Conservation (phyloP, 2,797 vertebrate genomes). For the Danio choprae region DNA sequence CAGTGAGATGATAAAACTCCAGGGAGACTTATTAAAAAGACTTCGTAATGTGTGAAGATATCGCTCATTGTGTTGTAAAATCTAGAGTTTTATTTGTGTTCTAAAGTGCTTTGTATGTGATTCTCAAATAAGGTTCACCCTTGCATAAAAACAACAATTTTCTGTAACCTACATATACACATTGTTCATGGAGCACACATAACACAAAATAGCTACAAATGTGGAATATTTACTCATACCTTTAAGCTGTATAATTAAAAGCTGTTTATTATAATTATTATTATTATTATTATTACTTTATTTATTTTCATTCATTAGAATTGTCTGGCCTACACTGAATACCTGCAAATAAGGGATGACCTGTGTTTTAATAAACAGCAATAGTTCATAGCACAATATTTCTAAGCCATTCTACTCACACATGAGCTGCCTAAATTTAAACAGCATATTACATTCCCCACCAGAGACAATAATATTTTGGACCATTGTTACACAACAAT, state of each 20-base stretch:
- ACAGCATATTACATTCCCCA: no score
- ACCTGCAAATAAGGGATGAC: constrained; percentile 53
- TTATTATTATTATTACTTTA: constrained; percentile 67
- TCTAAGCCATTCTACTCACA: no score
- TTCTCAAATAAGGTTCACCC: constrained; percentile 60
- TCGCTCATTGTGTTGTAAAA: constrained; percentile 17
- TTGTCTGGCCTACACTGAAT: constrained; percentile 58
- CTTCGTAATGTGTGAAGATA: constrained; percentile 62
- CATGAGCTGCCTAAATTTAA: no score
- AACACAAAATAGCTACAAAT: not conserved
- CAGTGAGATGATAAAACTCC: constrained; percentile 55
- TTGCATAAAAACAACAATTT: constrained; percentile 26
- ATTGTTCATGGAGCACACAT: not conserved
- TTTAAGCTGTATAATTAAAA: constrained; percentile 82
- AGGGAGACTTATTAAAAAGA: constrained; percentile 40
- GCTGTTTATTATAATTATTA: constrained; percentile 78
- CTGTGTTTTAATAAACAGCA: constrained; percentile 26
- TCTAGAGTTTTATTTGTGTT: constrained; percentile 35
- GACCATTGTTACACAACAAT: no score
- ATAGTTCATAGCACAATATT: constrained; percentile 6
- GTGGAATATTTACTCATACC: constrained; percentile 63
- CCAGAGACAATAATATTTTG: no score
- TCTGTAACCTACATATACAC: not conserved
- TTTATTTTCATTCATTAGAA: constrained; percentile 65
- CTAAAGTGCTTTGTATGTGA: constrained; percentile 58